Evolutionary conservation across 2,888 invertebrate genomes (phyloP).

Genomic region (Chesias legatella): DNA sequence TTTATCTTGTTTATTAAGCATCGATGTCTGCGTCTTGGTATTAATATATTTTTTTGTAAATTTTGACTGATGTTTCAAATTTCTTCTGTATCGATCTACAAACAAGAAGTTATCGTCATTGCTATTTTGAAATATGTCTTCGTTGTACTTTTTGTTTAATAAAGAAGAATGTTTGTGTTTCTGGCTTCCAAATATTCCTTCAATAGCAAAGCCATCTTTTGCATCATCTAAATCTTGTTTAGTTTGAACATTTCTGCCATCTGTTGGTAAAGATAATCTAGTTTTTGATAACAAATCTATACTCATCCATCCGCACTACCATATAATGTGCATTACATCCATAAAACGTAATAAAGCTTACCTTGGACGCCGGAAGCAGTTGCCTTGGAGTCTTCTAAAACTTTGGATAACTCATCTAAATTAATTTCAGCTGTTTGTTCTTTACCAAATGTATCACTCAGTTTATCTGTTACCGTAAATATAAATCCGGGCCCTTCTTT

Average conservation of each 20-base stretch:
- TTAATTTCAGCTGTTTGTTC: slow-evolving; percentile 9
- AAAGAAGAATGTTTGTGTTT: slow-evolving; percentile 21
- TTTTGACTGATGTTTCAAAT: slow-evolving; percentile 8
- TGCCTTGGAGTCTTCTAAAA: slow-evolving; percentile 4
- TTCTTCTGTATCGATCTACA: slow-evolving; percentile 11
- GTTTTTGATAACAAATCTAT: no score
- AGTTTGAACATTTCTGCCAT: no score
- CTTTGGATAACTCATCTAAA: slow-evolving; percentile 22
- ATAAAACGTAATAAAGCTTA: no score
- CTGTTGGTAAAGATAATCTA: no score
- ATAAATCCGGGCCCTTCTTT: not conserved
- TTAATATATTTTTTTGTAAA: slow-evolving; percentile 5
- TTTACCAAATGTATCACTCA: not conserved
- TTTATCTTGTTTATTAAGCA: slow-evolving; percentile 2
- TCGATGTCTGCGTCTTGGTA: not conserved
- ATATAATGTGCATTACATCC: no score
- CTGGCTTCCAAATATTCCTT: slow-evolving; percentile 5
- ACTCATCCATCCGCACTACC: no score
- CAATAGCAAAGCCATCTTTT: not conserved
- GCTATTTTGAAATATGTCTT: slow-evolving; percentile 1
- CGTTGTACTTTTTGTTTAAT: slow-evolving; percentile 2
- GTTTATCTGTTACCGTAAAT: not conserved
- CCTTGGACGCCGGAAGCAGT: no score
- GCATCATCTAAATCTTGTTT: not conserved
- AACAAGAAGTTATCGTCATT: slow-evolving; percentile 6